Base-by-base conservation (phyloP, 2,797 vertebrate species). In the Pipistrellus pygmaeus region DNA sequence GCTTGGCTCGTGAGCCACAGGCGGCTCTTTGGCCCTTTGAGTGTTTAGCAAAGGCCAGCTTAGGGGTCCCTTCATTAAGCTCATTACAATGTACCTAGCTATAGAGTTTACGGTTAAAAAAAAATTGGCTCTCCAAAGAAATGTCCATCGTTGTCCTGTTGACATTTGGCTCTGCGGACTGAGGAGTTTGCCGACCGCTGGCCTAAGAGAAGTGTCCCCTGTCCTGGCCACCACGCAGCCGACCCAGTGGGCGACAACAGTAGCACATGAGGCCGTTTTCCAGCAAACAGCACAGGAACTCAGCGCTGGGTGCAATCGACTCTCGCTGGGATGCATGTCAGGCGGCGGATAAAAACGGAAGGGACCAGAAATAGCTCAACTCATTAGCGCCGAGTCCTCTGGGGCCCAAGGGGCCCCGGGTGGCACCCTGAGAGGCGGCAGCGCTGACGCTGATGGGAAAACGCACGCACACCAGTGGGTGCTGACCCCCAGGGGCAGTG, bases 401-500 rank as follows among this genome's bases (percentile, higher is more conserved):
- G 86, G 35, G 73, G 95, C 77, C 51, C 62, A 85, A 91, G 64
- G 17, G 69, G 81, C 69, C 69, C 76, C 77, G 91, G 88, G 93
- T 93, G 64, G 84, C 95, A 46, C 27, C 60, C 23, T 48, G 85
- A 41, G 89, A 78, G 92, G 83, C 57, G 44, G 72, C 23, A 7
- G 51, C 44, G 25, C 64, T 51, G 25, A 72, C 5, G 62, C 81
- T 51, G 48, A 91, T 91, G 85, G 62, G 78, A 38, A 94, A 88
- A 86, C 18, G 6, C 71, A 62, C 4, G 18, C 95, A 89, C 90
- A 95, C 92, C 94, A 95, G 93, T 92, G 88, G 94, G 94, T 66
- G 95, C 85, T 96, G 96, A 96, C 94, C 89, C 90, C 83, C 92
- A 35, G 90, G 96, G 94, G 93, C 41, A 90, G 91, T 86, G 96